A percentile compares a stretch with the other conserved stretches of the same genome.
Evolutionary conservation across 2,113 vertebrate species (phyloP).

Genomic region (Podiceps cristatus): DNA sequence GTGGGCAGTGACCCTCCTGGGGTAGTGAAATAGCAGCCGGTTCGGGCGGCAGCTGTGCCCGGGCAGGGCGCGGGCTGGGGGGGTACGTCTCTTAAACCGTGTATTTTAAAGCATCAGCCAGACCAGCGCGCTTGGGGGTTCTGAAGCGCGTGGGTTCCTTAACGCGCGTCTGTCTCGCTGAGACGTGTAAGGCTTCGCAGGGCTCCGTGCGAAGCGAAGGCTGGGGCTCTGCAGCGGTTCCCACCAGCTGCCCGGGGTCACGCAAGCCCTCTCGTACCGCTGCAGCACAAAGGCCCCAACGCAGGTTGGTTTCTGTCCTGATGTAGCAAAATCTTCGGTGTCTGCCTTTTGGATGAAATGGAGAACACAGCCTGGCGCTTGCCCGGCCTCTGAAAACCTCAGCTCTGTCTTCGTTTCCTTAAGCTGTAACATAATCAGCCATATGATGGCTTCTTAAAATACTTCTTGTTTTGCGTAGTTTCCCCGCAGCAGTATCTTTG

Average conservation of each 20-base stretch:
- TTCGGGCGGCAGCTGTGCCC: too few relatives aligned
- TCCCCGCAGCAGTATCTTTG: rapidly evolving
- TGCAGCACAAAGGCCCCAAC: rapidly evolving
- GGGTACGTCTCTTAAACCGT: too few relatives aligned
- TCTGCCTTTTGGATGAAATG: background rate
- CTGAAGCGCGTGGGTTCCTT: background rate
- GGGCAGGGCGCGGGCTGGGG: too few relatives aligned
- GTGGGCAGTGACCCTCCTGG: background rate
- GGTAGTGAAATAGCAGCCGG: background rate
- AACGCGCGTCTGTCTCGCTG: rapidly evolving
- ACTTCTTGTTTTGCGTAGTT: background rate
- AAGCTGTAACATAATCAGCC: background rate
- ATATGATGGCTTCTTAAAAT: background rate
- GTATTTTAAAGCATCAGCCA: background rate
- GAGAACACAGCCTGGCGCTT: background rate
- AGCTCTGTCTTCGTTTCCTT: background rate
- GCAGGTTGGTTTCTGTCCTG: background rate
- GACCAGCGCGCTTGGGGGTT: background rate
- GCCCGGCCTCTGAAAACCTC: background rate
- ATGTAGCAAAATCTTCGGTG: background rate
- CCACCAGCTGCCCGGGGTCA: background rate
- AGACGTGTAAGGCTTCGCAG: background rate
- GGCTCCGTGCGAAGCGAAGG: background rate
- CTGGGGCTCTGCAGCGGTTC: background rate
- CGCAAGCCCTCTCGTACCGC: background rate